Conservation (phyloP, 2,888 invertebrate genomes). For the Idaea aversata region DNA sequence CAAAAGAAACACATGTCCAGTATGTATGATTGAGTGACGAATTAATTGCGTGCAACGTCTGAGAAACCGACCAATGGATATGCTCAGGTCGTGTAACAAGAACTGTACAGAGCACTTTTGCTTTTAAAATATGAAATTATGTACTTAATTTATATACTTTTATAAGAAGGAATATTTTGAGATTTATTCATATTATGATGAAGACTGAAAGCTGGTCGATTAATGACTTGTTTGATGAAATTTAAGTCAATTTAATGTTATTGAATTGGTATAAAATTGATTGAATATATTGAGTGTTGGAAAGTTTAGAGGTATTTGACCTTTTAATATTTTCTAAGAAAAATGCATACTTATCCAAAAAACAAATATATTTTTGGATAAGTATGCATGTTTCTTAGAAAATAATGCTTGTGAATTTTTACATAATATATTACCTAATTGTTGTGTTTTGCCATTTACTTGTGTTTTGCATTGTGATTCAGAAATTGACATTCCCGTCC, state of each 20-base stretch:
- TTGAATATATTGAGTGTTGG: not conserved
- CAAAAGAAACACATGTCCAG: too few relatives aligned
- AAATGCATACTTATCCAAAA: too few relatives aligned
- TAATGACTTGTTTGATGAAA: slow-evolving; percentile 22
- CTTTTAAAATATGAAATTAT: not conserved
- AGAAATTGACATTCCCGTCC: slow-evolving; percentile 66
- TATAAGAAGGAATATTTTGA: slow-evolving; percentile 34
- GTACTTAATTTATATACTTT: not conserved
- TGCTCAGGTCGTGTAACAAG: too few relatives aligned
- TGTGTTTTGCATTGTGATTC: slow-evolving; percentile 42
- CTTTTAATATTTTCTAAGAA: too few relatives aligned
- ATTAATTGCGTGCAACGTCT: too few relatives aligned
- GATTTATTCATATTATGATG: slow-evolving; percentile 49
- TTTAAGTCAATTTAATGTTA: slow-evolving; percentile 17
- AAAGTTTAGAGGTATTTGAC: not conserved
- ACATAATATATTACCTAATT: not conserved
- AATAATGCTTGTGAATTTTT: not conserved
- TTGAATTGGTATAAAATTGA: slow-evolving; percentile 1
- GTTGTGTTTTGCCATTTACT: not conserved
- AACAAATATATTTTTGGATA: too few relatives aligned
- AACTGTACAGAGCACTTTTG: too few relatives aligned
- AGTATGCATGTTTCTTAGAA: too few relatives aligned
- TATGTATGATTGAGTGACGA: too few relatives aligned
- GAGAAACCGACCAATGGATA: too few relatives aligned
- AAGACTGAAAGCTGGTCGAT: slow-evolving; percentile 61